phyloP scores from a whole-genome alignment of 2,797 vertebrate genomes.

The Peromyscus aztecus region DNA sequence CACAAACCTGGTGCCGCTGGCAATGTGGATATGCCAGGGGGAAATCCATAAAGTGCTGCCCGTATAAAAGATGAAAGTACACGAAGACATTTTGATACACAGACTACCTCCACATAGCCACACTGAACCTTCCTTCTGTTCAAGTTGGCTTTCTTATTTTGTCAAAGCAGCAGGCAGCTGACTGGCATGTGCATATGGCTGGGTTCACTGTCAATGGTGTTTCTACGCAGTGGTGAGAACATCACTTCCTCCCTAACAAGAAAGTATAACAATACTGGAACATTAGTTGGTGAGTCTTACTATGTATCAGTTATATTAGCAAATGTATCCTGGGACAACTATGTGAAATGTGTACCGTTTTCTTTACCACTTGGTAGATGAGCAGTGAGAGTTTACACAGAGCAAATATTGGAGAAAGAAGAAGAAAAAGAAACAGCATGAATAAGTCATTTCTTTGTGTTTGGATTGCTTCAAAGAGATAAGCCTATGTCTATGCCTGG shows the following conservation, averaged over 20 bases:
- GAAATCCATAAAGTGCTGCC: background rate
- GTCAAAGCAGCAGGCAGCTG: background rate
- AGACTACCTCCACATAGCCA: background rate
- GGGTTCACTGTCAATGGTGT: background rate
- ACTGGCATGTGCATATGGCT: background rate
- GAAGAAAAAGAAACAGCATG: background rate
- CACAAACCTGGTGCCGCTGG: background rate
- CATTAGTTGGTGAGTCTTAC: conserved; percentile 2
- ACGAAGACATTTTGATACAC: background rate
- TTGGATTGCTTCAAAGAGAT: background rate
- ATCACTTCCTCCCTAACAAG: background rate
- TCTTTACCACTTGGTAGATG: background rate
- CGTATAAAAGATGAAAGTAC: background rate
- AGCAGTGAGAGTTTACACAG: background rate
- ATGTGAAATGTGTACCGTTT: background rate
- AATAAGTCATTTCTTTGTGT: background rate
- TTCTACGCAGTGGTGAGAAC: background rate
- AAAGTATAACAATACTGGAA: background rate
- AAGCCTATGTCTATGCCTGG: background rate
- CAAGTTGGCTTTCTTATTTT: background rate
- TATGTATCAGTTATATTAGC: background rate
- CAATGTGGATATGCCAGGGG: no score
- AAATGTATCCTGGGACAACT: background rate
- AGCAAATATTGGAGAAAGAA: background rate
- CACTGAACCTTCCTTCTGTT: background rate